phyloP scores from a whole-genome alignment of 2,888 invertebrate genomes.

The Eudiplozoon nipponicum region DNA sequence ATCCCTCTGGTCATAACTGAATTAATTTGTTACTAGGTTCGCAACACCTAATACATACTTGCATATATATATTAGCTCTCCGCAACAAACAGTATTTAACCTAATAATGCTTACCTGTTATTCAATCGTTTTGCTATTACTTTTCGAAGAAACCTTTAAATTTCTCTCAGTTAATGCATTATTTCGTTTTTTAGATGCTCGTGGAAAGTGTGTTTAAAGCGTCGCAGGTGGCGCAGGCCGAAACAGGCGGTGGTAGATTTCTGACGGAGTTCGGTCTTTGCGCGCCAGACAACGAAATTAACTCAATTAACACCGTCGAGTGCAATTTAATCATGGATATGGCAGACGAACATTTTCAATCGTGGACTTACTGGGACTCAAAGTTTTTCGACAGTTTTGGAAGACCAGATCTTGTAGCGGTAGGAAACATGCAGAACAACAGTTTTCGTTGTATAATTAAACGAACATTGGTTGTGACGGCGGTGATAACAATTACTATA shows the following conservation, averaged over 20 bases:
- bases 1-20: too few relatives aligned
- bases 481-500: too few relatives aligned
- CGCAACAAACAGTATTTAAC: too few relatives aligned
- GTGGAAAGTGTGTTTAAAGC: slow-evolving; percentile 15
- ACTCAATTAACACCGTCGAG: slow-evolving; percentile 18
- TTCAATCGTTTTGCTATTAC: too few relatives aligned
- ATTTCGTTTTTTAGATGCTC: not conserved
- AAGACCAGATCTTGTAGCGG: too few relatives aligned
- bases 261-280: slow-evolving; percentile 21
- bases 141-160: not conserved
- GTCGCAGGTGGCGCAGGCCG: slow-evolving; percentile 4
- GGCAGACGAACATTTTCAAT: slow-evolving; percentile 19
- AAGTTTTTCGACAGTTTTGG: slow-evolving; percentile 17
- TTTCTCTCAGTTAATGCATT: not conserved
- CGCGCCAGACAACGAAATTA: slow-evolving; percentile 17
- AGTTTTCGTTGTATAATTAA: too few relatives aligned
- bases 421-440: too few relatives aligned
- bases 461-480: too few relatives aligned
- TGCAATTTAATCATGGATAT: slow-evolving; percentile 19
- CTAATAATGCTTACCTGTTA: too few relatives aligned
- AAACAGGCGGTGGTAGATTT: slow-evolving; percentile 19
- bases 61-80: too few relatives aligned
- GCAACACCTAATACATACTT: too few relatives aligned
- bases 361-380: slow-evolving; percentile 22
- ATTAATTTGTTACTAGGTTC: too few relatives aligned